Percentiles rank a stretch among this genome's conserved stretches.
These are phyloP conservation scores for Cosmia trapezina DNA, from an alignment of 2,888 invertebrate species.

Conservation along the genomic window DNA sequence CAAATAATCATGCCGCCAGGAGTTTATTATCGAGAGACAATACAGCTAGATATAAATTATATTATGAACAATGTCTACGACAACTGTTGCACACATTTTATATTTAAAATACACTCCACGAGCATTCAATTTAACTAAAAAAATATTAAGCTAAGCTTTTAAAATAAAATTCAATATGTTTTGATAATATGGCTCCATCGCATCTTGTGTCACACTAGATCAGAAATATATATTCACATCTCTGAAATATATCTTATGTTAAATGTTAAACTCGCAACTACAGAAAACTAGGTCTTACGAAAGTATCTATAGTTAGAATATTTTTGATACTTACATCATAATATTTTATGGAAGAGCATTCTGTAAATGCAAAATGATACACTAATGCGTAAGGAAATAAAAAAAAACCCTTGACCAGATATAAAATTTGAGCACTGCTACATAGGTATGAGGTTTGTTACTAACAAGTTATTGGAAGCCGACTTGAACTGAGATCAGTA, in stretches of 20 bases:
- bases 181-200: slow-evolving; percentile 65
- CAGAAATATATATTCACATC: slow-evolving; percentile 57
- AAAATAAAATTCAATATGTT: slow-evolving; percentile 64
- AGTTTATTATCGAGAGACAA: slow-evolving; percentile 51
- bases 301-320: slow-evolving; percentile 55
- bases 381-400: slow-evolving; percentile 42
- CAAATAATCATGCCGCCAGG: slow-evolving; percentile 63
- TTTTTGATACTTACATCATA: slow-evolving; percentile 52
- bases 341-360: slow-evolving; percentile 65
- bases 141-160: slow-evolving; percentile 68
- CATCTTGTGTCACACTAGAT: slow-evolving; percentile 57
- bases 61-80: slow-evolving; percentile 66
- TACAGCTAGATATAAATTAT: slow-evolving; percentile 64
- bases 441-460: slow-evolving; percentile 37
- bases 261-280: slow-evolving; percentile 60
- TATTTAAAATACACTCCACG: slow-evolving; percentile 62
- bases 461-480: slow-evolving; percentile 39
- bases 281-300: slow-evolving; percentile 61
- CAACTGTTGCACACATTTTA: slow-evolving; percentile 60
- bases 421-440: slow-evolving; percentile 62
- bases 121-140: slow-evolving; percentile 65
- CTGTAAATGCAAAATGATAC: slow-evolving; percentile 57
- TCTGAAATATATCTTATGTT: slow-evolving; percentile 56
- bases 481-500: slow-evolving; percentile 59
- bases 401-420: slow-evolving; percentile 43